phyloP scores from a whole-genome alignment of 1,140 invertebrate genomes.

The Heliconius hermathena region DNA sequence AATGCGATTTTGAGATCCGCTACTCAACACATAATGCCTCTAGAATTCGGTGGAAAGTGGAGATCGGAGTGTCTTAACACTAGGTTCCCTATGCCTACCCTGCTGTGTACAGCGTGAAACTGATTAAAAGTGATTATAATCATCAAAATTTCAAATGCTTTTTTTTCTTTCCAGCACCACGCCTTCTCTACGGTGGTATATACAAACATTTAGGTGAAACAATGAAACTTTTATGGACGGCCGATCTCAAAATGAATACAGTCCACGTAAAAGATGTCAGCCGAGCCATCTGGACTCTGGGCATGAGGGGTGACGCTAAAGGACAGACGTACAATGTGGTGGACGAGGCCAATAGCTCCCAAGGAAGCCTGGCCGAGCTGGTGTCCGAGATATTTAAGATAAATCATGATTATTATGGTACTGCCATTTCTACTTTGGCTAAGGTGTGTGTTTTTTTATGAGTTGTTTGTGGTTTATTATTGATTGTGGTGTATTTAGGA shows the following conservation, averaged over 20 bases:
- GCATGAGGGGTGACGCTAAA: constrained; percentile 65
- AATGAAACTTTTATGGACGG: constrained; percentile 95
- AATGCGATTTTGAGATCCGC: too few species aligned
- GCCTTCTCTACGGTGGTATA: constrained; percentile 92
- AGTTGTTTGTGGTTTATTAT: too few species aligned
- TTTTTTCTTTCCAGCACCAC: constrained; percentile 84
- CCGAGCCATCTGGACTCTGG: constrained; percentile 87
- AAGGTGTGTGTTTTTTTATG: constrained; percentile 83
- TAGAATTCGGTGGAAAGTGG: too few species aligned
- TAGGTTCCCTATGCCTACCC: too few species aligned
- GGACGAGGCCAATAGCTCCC: constrained; percentile 91
- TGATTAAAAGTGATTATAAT: too few species aligned
- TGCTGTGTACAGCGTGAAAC: too few species aligned
- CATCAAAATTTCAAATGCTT: not conserved
- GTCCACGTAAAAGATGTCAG: constrained; percentile 93
- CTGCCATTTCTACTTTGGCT: constrained; percentile 88
- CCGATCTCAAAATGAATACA: constrained; percentile 92
- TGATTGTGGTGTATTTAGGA: too few species aligned
- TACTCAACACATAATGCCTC: too few species aligned
- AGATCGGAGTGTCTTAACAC: too few species aligned
- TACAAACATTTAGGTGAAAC: constrained; percentile 94
- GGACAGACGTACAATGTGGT: constrained; percentile 91
- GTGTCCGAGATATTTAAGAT: constrained; percentile 93
- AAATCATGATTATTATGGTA: constrained; percentile 93
- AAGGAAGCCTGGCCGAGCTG: constrained; percentile 90